phyloP scores from a whole-genome alignment of 2,797 vertebrate genomes.

The Pantherophis vulpinus region DNA sequence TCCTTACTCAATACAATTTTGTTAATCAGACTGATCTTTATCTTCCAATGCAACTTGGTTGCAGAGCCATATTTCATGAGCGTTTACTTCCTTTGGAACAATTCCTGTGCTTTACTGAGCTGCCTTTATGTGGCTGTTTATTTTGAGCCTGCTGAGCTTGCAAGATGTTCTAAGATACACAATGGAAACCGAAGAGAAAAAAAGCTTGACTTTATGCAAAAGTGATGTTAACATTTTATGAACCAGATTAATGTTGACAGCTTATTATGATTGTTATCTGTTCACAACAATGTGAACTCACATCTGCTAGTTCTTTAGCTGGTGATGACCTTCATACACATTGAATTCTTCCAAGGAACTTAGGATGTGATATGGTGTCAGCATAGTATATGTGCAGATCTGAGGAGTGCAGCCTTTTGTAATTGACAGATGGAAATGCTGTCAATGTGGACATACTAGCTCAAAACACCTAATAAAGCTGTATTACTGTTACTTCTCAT shows the following conservation, averaged over 20 bases:
- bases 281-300: not conserved
- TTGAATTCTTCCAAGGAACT: not conserved
- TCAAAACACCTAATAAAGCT: not conserved
- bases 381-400: not conserved
- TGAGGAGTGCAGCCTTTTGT: not conserved
- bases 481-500: not conserved
- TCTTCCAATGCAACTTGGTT: not conserved
- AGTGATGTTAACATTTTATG: slow-evolving; percentile 43
- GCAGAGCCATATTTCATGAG: slow-evolving; percentile 3
- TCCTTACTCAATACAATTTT: not conserved
- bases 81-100: not conserved
- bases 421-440: not conserved
- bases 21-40: slow-evolving; percentile 5
- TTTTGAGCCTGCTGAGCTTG: not conserved
- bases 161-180: not conserved
- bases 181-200: not conserved
- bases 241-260: slow-evolving; percentile 8
- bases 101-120: slow-evolving; percentile 4
- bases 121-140: not conserved
- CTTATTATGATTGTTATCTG: slow-evolving; percentile 16
- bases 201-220: slow-evolving; percentile 21
- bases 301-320: not conserved
- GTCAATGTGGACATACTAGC: not conserved
- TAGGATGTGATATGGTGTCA: not conserved
- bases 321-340: not conserved